Base-by-base conservation (phyloP, 2,888 invertebrate genomes). In the Synanthedon vespiformis region DNA sequence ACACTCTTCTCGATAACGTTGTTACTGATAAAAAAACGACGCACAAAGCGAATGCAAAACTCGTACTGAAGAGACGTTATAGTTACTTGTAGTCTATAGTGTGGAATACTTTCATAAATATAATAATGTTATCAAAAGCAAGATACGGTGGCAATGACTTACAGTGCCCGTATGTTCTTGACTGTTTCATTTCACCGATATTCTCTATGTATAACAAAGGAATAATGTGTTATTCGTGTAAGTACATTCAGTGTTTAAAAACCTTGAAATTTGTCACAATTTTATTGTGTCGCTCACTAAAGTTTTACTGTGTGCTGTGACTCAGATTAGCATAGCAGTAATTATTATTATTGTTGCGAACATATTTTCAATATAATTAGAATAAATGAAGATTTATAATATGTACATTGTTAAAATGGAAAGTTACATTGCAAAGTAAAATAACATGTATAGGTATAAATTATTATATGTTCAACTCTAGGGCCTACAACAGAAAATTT, bases 101-200 rank as follows among this genome's bases (percentile, higher is more conserved):
- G 34, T 34, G 2, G 8, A 8, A 34, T 10, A 34, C 34, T 34
- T 34, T 34, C 10, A 34, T 34, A 34, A 34, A 34, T 34, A 34
- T 34, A 34, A 10, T 34, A 34, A 2, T 34, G 34, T 34, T 34
- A 34, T 63, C 63, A 56, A 53, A 58, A 67, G 64, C 65, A 65
- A 74, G 83, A 85, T 85, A 83, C 83, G 72, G 68, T 69, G 69
- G 63, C 77, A 79, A 74, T 83, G 80, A 83, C 83, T 50, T 54
- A 82, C 80, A 80, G 75, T 74, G 75, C 64, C 73, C 73, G 72
- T 67, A 68, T 64, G 67, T 44, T 13, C 44, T 44, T 12, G 44
- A 44, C 44, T 44, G 44, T 44, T 44, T 44, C 41, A 48, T 18
- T 14, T n/a, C 13, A 18, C 49, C 14, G 16, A 49, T 22, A 3